Evolutionary conservation across 2,113 vertebrate species (phyloP).

Genomic region (Bucco capensis): DNA sequence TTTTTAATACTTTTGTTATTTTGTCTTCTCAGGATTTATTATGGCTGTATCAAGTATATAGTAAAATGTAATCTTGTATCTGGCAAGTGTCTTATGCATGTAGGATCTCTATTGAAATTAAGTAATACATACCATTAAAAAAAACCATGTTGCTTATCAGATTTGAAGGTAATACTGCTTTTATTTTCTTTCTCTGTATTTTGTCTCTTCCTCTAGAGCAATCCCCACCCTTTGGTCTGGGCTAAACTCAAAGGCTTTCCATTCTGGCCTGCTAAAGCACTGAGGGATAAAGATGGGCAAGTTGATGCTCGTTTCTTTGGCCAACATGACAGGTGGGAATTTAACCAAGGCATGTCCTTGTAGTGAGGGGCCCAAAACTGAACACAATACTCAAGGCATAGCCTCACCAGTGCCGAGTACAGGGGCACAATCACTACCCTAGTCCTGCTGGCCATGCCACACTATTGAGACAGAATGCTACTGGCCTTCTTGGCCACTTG

Average conservation of each 20-base stretch:
- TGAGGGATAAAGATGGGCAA: constrained; percentile 95
- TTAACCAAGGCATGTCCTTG: neutral
- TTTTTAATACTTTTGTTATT: neutral
- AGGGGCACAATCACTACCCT: neutral
- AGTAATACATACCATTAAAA: neutral
- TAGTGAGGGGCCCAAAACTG: too few species aligned
- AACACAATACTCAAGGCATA: too few species aligned
- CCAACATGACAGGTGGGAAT: constrained; percentile 92
- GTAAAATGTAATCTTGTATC: neutral
- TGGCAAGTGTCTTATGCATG: neutral
- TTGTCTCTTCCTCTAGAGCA: constrained; percentile 83
- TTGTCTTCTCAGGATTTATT: neutral
- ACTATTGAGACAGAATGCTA: too few species aligned
- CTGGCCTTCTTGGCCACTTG: too few species aligned
- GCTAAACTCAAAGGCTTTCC: constrained; percentile 98
- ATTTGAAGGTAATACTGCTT: neutral
- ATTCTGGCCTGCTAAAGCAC: constrained; percentile 98
- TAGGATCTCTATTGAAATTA: neutral
- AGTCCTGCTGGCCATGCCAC: neutral
- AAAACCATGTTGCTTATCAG: neutral
- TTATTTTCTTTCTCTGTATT: constrained; percentile 23
- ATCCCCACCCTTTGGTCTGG: constrained; percentile 96
- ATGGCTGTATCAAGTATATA: neutral
- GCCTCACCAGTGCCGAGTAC: neutral
- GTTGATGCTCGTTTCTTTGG: constrained; percentile 98